Evolutionary conservation across 1,140 invertebrate genomes (phyloP), one percentile per base, ranked within the genome.

Genomic region (Adoxophyes honmai): DNA sequence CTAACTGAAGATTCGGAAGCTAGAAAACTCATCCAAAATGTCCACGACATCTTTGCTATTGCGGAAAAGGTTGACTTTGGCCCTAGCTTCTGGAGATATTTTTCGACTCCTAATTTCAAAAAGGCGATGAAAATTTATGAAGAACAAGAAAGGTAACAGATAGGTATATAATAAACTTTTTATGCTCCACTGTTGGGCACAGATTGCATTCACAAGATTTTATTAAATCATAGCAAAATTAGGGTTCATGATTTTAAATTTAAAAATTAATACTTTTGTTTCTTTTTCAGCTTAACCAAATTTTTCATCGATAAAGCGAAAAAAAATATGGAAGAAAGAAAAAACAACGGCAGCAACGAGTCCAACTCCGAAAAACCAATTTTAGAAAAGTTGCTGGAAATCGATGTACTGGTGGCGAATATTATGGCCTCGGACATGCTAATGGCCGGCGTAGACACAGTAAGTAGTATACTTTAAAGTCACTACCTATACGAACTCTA

Each of bases 361-460:
- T 37, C 61, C 9, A 68, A 68, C 1, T 63, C 75, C 9, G 77
- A 83, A 53, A 82, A 83, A 52, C 68, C 78, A 10, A 82, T 94
- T 44, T 70, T 94, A 15, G 90, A 92, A 61, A 91, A 90, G 66
- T 63, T 90, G 39, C 73, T 90, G 6, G 88, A 72, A 66, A 90
- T 90, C 11, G 89, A 91, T 66, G 85, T 89, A 65, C 83, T 85
- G 73, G 83, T 89, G 28, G 92, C 93, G 0, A 68, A 90, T 11
- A 88, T 92, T 1, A 94, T 96, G 91, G 92, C 93, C 2, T 88
- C 92, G 58, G 95, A 96, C 73, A 93, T 94, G 91, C 59, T 96
- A 15, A 89, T 94, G 55, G 94, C 93, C 11, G 95, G 94, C 44
- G 91, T 95, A 21, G 95, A 96, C 83, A 96, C 94, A 64, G 93